Percentiles rank a stretch among this genome's conserved stretches.
Evolutionary conservation across 2,888 invertebrate species (phyloP).

Genomic region (Drosophila limbata): DNA sequence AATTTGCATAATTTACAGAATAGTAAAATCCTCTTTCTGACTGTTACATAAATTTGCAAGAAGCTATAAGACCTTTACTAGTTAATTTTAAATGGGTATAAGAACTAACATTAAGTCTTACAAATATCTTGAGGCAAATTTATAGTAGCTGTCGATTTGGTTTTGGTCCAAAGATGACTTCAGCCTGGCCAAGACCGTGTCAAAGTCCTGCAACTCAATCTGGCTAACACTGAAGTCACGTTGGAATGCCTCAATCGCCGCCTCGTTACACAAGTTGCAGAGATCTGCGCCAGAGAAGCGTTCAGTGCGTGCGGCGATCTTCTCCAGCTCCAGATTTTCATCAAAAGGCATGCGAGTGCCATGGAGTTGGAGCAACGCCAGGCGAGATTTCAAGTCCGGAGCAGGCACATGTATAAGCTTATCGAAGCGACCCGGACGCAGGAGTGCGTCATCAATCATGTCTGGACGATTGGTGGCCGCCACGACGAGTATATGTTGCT

Average conservation of each 20-base stretch:
- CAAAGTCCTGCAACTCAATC: constrained; percentile 84
- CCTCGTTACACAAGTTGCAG: constrained; percentile 88
- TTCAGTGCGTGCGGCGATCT: constrained; percentile 86
- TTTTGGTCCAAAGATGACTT: constrained; percentile 85
- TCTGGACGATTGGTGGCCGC: constrained; percentile 89
- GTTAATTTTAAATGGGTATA: too few relatives aligned
- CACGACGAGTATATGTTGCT: constrained; percentile 86
- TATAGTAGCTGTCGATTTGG: constrained; percentile 84
- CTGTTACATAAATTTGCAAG: too few relatives aligned
- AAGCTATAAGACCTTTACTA: too few relatives aligned
- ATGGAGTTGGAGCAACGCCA: constrained; percentile 86
- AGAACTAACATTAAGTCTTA: not conserved
- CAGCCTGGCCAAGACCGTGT: constrained; percentile 80
- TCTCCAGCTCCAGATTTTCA: constrained; percentile 84
- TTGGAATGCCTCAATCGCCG: constrained; percentile 87
- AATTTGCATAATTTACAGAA: too few relatives aligned
- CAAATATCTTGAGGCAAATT: constrained; percentile 77
- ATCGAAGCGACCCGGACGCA: constrained; percentile 89
- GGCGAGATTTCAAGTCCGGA: constrained; percentile 86
- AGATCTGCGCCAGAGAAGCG: constrained; percentile 89
- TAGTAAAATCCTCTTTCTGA: too few relatives aligned
- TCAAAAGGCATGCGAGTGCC: constrained; percentile 85
- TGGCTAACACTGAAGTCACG: constrained; percentile 84
- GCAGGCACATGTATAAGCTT: constrained; percentile 88
- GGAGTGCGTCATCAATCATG: constrained; percentile 87